Percentiles rank a stretch among this genome's conserved stretches.
phyloP scores from a whole-genome alignment of 2,113 vertebrate species.

The Macheiramphus alcinus region DNA sequence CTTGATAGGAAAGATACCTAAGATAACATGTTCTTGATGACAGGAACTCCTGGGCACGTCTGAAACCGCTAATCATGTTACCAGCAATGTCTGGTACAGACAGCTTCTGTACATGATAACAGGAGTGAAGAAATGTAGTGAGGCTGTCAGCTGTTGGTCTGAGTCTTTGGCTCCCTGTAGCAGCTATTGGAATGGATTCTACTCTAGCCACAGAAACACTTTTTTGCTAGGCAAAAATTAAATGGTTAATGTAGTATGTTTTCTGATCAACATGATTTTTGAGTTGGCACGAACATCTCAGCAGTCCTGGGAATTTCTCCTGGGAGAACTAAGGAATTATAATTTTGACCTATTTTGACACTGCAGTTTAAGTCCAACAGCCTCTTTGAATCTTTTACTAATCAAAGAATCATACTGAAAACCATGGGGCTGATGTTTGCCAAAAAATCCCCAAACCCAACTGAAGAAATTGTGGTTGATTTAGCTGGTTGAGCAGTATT shows the following conservation, averaged over 20 bases:
- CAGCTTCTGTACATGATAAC: rapidly evolving
- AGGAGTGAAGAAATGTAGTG: neutral
- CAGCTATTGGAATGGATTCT: neutral
- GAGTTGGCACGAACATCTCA: neutral
- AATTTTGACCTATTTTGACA: neutral
- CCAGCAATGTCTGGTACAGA: neutral
- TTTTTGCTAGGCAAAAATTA: neutral
- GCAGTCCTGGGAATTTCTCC: neutral
- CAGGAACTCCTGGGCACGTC: neutral
- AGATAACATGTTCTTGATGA: neutral
- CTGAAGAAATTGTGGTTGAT: neutral
- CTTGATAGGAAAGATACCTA: neutral
- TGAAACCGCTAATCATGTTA: neutral
- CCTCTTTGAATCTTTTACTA: neutral
- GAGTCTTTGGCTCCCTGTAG: neutral
- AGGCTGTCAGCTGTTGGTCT: neutral
- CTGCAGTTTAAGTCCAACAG: neutral
- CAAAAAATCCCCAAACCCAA: neutral
- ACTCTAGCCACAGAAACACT: neutral
- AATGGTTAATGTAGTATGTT: neutral
- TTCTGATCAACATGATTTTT: neutral
- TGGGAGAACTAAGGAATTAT: neutral
- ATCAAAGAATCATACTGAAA: neutral
- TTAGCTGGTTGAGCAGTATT: neutral
- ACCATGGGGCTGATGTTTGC: neutral